Conservation (phyloP, 2,113 vertebrate genomes). For the Bubo blakistoni region DNA sequence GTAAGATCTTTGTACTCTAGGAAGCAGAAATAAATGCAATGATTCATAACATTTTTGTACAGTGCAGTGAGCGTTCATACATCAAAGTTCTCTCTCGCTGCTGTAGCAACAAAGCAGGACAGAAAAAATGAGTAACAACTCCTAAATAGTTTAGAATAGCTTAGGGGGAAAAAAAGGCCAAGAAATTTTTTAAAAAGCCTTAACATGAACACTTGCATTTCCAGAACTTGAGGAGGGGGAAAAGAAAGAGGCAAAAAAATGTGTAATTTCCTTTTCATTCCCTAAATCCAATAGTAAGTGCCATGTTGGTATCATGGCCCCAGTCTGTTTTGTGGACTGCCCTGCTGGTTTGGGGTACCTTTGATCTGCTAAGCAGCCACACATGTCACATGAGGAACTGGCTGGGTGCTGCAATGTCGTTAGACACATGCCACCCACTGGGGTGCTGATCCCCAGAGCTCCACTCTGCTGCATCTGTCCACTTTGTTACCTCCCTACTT, state of each 20-base stretch:
- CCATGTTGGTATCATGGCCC: too few species aligned
- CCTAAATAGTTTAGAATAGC: not conserved
- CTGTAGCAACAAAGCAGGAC: not conserved
- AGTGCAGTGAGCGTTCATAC: not conserved
- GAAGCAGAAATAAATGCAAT: not conserved
- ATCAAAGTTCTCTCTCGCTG: not conserved
- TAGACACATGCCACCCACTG: not conserved
- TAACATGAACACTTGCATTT: not conserved
- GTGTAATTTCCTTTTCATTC: not conserved
- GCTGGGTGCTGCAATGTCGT: not conserved
- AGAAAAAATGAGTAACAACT: not conserved
- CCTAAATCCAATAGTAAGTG: not conserved
- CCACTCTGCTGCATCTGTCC: not conserved
- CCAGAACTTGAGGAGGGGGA: fast-evolving
- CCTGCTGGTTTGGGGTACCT: not conserved
- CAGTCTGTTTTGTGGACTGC: not conserved
- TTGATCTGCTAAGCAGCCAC: not conserved
- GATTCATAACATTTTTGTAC: not conserved
- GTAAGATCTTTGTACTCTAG: not conserved
- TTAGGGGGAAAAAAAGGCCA: not conserved
- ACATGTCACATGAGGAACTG: fast-evolving
- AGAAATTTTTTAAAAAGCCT: not conserved
- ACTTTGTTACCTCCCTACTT: not conserved
- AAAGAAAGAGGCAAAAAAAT: not conserved
- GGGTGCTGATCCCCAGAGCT: not conserved